phyloP scores from a whole-genome alignment of 2,113 vertebrate species.

The Maccullochella peelii region DNA sequence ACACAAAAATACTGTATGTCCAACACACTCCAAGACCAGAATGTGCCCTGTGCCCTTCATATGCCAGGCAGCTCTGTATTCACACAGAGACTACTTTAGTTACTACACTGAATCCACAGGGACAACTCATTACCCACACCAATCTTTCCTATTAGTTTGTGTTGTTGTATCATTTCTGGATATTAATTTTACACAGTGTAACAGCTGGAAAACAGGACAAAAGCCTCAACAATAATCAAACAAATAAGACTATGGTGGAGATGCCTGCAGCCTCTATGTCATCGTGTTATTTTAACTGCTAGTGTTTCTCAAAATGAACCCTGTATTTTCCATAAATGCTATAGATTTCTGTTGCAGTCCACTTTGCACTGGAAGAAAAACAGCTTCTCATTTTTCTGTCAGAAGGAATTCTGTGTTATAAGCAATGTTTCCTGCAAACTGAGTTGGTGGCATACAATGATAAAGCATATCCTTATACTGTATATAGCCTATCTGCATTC shows the following conservation, averaged over 20 bases:
- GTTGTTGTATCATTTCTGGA: background rate
- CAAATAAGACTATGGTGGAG: background rate
- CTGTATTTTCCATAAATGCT: background rate
- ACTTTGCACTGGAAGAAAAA: background rate
- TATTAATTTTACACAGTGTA: background rate
- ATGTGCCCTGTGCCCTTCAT: conserved; percentile 39
- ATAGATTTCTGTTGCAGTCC: background rate
- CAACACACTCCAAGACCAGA: conserved; percentile 23
- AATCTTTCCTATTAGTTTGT: no score
- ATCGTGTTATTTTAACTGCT: background rate
- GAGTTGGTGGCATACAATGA: background rate
- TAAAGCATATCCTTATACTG: no score
- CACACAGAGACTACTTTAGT: background rate
- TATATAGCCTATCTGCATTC: no score
- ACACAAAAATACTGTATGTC: conserved; percentile 40
- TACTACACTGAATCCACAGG: background rate
- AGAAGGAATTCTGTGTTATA: background rate
- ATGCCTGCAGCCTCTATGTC: background rate
- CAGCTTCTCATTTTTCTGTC: background rate
- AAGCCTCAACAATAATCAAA: background rate
- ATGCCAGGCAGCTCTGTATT: conserved; percentile 21
- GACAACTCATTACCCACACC: no score
- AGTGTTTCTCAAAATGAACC: background rate
- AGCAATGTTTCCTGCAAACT: background rate
- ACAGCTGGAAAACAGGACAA: background rate